These are phyloP conservation scores for Sebastes kiyomatsui DNA, from an alignment of 2,797 vertebrate genomes.

Conservation along the genomic window DNA sequence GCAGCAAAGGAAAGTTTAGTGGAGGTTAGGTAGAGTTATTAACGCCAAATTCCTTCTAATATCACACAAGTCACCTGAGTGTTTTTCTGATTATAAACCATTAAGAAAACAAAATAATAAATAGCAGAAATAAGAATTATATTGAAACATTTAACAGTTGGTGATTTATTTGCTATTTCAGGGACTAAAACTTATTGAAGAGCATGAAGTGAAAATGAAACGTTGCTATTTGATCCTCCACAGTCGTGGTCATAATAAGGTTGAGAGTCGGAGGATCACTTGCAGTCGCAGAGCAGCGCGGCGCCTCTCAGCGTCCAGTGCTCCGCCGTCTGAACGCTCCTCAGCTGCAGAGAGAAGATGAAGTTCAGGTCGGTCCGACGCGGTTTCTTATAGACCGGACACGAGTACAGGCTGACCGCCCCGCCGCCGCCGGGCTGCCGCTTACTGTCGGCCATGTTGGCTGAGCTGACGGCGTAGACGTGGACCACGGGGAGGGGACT, in stretches of 20 bases:
- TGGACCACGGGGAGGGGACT: conserved; percentile 87
- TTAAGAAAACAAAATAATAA: no score
- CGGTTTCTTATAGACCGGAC: conserved; percentile 89
- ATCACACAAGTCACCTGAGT: no score
- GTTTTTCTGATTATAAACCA: no score
- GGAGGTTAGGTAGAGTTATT: no score
- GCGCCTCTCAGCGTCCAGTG: conserved; percentile 87
- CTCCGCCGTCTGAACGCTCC: conserved; percentile 78
- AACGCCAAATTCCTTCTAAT: no score
- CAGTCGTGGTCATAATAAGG: neutral
- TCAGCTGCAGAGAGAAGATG: conserved; percentile 84
- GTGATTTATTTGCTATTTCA: no score
- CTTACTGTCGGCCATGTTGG: conserved; percentile 40
- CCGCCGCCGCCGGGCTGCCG: neutral
- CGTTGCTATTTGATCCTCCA: neutral
- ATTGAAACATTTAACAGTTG: no score
- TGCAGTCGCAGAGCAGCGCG: conserved; percentile 86
- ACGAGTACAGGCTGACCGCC: conserved; percentile 74
- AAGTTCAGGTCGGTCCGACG: conserved; percentile 86
- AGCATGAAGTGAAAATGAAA: neutral
- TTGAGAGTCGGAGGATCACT: conserved; percentile 57
- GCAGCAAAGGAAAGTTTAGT: neutral
- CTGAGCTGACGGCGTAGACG: conserved; percentile 83
- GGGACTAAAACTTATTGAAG: no score
- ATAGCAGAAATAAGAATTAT: no score